Evolutionary conservation across 1,140 invertebrate species (phyloP).

Genomic region (Papilio glaucus): DNA sequence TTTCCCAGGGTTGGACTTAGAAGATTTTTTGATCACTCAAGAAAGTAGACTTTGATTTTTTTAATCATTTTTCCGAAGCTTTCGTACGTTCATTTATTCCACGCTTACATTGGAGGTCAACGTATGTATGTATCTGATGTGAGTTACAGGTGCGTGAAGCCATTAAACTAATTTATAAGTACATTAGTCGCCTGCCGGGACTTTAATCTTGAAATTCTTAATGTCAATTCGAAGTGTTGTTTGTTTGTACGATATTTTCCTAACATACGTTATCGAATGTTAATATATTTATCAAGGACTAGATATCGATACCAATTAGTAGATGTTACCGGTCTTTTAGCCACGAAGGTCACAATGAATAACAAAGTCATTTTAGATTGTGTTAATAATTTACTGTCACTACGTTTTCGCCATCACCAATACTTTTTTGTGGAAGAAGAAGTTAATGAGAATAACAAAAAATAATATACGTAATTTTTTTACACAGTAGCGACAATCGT

Average conservation of each 20-base stretch:
- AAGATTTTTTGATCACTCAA: too few species aligned
- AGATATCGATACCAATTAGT: slow-evolving; percentile 17
- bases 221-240: slow-evolving; percentile 30
- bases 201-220: slow-evolving; percentile 22
- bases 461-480: too few species aligned
- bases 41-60: too few species aligned
- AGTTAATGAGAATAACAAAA: too few species aligned
- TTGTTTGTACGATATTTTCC: slow-evolving; percentile 21
- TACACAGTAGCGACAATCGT: too few species aligned
- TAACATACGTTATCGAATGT: slow-evolving; percentile 34
- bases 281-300: slow-evolving; percentile 17
- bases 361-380: not conserved
- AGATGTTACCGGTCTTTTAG: not conserved
- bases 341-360: not conserved
- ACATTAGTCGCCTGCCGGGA: not conserved
- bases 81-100: too few species aligned
- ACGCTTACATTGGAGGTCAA: too few species aligned
- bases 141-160: not conserved
- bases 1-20: too few species aligned
- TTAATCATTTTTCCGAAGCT: too few species aligned
- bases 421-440: too few species aligned
- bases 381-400: not conserved
- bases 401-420: too few species aligned
- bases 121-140: not conserved
- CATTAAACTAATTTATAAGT: slow-evolving; percentile 6